Conservation (phyloP, 2,888 invertebrate genomes). For the Agrotis ipsilon region DNA sequence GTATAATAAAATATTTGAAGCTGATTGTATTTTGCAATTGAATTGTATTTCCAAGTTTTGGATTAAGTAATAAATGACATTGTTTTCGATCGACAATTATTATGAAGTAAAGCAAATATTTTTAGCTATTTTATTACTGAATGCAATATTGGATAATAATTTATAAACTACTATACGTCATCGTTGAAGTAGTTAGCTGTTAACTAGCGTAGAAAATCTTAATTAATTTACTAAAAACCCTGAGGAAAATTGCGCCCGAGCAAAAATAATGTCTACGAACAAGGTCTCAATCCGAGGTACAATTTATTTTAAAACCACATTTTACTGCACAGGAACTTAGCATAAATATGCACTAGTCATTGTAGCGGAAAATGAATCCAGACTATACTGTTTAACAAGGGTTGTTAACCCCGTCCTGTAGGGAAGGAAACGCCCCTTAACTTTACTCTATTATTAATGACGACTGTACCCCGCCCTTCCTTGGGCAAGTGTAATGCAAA, state of each 20-base stretch:
- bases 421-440: constrained; percentile 86
- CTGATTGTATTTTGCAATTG: no score
- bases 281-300: constrained; percentile 31
- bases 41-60: no score
- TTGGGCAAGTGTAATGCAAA: constrained; percentile 86
- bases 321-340: constrained; percentile 67
- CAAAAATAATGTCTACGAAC: not conserved
- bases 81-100: no score
- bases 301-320: constrained; percentile 43
- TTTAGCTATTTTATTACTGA: not conserved
- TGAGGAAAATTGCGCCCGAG: not conserved
- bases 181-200: no score
- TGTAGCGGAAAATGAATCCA: constrained; percentile 82
- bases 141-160: not conserved
- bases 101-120: no score
- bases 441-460: constrained; percentile 90
- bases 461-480: constrained; percentile 84
- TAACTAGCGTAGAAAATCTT: not conserved
- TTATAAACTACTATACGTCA: not conserved
- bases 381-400: constrained; percentile 83
- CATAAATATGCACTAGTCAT: constrained; percentile 81
- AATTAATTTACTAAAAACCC: not conserved
- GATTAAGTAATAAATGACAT: no score
- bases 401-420: constrained; percentile 84
- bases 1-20: not conserved